Conservation (phyloP, 2,888 invertebrate species). For the Acrocyrtus sp. region DNA sequence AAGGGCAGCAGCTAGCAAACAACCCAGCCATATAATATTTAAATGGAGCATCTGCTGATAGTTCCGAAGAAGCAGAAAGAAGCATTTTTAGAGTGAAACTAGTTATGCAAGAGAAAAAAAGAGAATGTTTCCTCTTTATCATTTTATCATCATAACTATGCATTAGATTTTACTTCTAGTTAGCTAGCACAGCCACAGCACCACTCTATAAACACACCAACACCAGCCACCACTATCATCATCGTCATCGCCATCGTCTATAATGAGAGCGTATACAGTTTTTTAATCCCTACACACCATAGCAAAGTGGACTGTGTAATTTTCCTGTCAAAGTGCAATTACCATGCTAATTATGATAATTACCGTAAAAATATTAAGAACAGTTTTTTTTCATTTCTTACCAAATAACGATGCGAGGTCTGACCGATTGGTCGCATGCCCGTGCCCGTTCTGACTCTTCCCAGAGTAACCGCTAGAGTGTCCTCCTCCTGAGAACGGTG, state of each 20-base stretch:
- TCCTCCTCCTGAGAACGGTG: conserved; percentile 57
- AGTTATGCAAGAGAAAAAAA: neutral
- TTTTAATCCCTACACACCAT: too few species aligned
- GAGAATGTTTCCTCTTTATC: conserved; percentile 25
- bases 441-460: conserved; percentile 60
- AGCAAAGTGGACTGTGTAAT: conserved; percentile 49
- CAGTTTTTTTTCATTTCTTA: conserved; percentile 49
- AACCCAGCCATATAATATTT: conserved; percentile 7
- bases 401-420: conserved; percentile 62
- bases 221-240: neutral
- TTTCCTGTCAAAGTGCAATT: conserved; percentile 60
- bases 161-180: conserved; percentile 22
- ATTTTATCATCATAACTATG: conserved; percentile 12
- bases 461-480: conserved; percentile 59
- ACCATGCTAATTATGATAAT: conserved; percentile 61
- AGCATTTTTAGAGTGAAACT: neutral
- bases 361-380: conserved; percentile 25
- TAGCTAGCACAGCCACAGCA: conserved; percentile 14
- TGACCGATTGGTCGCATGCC: conserved; percentile 58
- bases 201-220: too few species aligned
- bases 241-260: too few species aligned
- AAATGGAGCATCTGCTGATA: conserved; percentile 41
- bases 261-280: neutral
- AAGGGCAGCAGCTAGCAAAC: too few species aligned
- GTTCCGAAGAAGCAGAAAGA: too few species aligned